Conservation (phyloP, 2,797 vertebrate genomes). For the Ctenopoma multispine region DNA sequence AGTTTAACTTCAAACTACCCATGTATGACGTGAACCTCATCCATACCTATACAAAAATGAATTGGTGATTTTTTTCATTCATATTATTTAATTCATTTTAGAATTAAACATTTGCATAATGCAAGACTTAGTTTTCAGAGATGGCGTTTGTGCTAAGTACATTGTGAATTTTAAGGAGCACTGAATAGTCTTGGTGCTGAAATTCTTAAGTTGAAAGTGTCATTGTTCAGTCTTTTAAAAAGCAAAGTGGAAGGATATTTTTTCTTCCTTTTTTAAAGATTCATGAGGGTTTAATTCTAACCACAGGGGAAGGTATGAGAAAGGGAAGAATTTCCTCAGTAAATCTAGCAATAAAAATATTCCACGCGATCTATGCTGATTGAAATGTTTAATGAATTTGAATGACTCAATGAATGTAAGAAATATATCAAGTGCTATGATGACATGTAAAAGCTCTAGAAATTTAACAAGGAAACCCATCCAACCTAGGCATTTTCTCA, state of each 20-base stretch:
- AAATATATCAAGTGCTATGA: slow-evolving; percentile 14
- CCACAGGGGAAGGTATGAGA: not conserved
- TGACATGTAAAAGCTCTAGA: slow-evolving; percentile 32
- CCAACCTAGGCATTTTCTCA: slow-evolving; percentile 53
- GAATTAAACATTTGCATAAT: not conserved
- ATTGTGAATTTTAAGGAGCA: slow-evolving; percentile 16
- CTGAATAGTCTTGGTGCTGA: slow-evolving; percentile 15
- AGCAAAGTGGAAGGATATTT: slow-evolving; percentile 16
- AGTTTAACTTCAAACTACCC: not conserved
- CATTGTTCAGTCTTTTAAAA: slow-evolving; percentile 20
- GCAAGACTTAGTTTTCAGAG: slow-evolving; percentile 4
- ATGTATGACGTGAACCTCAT: not conserved
- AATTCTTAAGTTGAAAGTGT: not conserved
- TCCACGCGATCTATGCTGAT: not conserved
- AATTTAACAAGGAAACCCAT: slow-evolving; percentile 34
- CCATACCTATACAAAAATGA: not conserved
- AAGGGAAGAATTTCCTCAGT: not conserved
- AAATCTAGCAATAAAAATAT: slow-evolving; percentile 5
- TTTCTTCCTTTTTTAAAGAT: not conserved
- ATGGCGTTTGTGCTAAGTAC: not conserved
- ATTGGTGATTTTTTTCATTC: not conserved
- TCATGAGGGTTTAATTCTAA: slow-evolving; percentile 19
- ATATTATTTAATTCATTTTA: no score
- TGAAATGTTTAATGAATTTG: not conserved
- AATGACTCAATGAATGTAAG: not conserved